phyloP scores from a whole-genome alignment of 2,113 vertebrate species.

The Ciconia boyciana region DNA sequence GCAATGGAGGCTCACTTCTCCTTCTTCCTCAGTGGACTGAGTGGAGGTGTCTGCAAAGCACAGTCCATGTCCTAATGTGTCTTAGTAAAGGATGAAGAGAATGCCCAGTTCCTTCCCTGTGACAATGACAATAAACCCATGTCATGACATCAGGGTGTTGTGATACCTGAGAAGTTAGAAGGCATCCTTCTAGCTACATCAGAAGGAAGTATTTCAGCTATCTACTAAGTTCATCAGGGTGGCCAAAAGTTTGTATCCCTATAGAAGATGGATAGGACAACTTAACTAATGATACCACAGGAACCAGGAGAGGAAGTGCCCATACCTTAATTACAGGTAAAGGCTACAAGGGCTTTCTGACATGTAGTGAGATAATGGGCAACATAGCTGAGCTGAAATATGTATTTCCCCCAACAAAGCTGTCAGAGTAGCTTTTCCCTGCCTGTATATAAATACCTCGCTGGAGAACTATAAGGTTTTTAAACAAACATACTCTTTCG shows the following conservation, averaged over 20 bases:
- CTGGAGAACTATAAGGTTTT: not conserved
- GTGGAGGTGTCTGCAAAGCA: not conserved
- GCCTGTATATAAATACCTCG: not conserved
- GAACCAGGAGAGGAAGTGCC: not conserved
- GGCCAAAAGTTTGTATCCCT: not conserved
- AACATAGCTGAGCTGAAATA: not conserved
- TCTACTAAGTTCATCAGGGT: not conserved
- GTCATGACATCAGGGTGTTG: not conserved
- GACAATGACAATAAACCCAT: not conserved
- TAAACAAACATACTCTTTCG: not conserved
- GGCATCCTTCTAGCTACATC: not conserved
- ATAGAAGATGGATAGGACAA: not conserved
- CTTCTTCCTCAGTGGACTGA: not conserved
- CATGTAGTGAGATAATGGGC: not conserved
- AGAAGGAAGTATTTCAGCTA: not conserved
- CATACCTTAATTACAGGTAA: not conserved
- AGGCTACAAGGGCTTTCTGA: not conserved
- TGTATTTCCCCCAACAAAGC: not conserved
- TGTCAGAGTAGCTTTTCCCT: not conserved
- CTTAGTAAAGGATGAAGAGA: not conserved
- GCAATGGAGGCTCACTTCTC: not conserved
- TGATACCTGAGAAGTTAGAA: not conserved
- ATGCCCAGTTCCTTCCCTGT: not conserved
- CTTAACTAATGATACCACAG: not conserved
- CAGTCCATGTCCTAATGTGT: not conserved